Evolutionary conservation across 2,113 vertebrate species (phyloP).

Genomic region (Hemicordylus capensis): DNA sequence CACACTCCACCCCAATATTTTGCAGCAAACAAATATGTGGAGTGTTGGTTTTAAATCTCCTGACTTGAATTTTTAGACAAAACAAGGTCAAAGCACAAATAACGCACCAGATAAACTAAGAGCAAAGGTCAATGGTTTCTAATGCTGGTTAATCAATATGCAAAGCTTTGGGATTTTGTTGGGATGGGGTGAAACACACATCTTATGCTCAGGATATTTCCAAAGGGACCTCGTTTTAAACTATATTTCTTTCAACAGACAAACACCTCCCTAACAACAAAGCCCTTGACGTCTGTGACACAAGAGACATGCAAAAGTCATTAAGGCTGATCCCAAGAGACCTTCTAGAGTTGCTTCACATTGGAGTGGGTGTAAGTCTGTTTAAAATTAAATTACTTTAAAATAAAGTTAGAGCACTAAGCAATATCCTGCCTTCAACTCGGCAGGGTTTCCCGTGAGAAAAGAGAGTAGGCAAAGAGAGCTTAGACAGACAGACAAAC

Average conservation of each 20-base stretch:
- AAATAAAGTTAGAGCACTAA: constrained; percentile 89
- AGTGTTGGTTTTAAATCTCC: constrained; percentile 65
- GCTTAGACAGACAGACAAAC: constrained; percentile 94
- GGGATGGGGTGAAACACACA: constrained; percentile 54
- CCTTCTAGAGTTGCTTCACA: constrained; percentile 80
- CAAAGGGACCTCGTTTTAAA: constrained; percentile 73
- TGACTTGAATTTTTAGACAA: constrained; percentile 62
- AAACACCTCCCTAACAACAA: constrained; percentile 84
- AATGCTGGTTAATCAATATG: constrained; percentile 81
- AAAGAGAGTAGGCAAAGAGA: constrained; percentile 85
- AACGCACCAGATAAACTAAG: constrained; percentile 64
- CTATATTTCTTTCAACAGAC: constrained; percentile 85
- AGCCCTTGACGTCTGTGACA: constrained; percentile 89
- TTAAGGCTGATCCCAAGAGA: constrained; percentile 82
- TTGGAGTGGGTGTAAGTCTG: constrained; percentile 83
- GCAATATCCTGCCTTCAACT: constrained; percentile 87
- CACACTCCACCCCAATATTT: constrained; percentile 47
- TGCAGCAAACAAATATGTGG: constrained; percentile 44
- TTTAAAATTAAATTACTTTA: constrained; percentile 95
- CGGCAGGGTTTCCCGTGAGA: constrained; percentile 97
- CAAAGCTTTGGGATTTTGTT: constrained; percentile 59
- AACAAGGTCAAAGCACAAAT: constrained; percentile 81
- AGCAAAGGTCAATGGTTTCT: constrained; percentile 79
- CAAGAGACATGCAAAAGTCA: constrained; percentile 89
- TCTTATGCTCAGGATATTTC: constrained; percentile 60